Base-by-base conservation (phyloP, 2,888 invertebrate species). In the Patella ulyssiponensis region DNA sequence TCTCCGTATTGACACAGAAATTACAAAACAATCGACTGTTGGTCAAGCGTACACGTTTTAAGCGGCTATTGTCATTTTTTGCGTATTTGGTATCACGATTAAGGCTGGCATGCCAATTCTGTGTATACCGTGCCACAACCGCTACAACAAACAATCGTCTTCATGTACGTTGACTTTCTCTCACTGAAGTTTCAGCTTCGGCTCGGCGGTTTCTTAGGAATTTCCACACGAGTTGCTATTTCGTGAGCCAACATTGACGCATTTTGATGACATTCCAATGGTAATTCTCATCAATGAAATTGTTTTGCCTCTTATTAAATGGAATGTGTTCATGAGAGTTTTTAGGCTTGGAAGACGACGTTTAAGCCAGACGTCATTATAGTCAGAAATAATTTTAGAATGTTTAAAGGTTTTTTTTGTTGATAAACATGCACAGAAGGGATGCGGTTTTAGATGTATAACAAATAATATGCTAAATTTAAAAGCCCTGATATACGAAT, bases 201-300 rank as follows among this genome's bases (percentile, higher is more conserved):
- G 56, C 56, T 56, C 17, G n/a, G 56, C 64, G 64, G 23, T 20
- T 23, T 64, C 20, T 64, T 3, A 11, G 64, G 64, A 64, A 64
- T 64, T 20, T 64, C 64, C 20, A 64, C 64, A 64, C 64, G 64
- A 64, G 64, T 12, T 64, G 12, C 3, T 64, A 20, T 20, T 23
- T 23, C 23, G 20, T 64, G 23, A 64, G 23, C 64, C 23, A 64
- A 64, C 23, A 64, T 23, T 23, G 11, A 64, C 20, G 64, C 23
- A 64, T 64, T 64, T 64, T 64, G 64, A 64, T 23, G 64, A 64
- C 64, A 64, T 64, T 64, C 64, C 64, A 7, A 23, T 64, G n/a
- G 23, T 23, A 23, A 14, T 64, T 44, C 11, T 12, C 20, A 64
- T 64, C 64, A 64, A 64, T 64, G 20, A 64, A 64, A 64, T 23